Evolutionary conservation across 2,888 invertebrate species (phyloP), one percentile per base, ranked within the genome.

Genomic region (Nomada ruficornis): DNA sequence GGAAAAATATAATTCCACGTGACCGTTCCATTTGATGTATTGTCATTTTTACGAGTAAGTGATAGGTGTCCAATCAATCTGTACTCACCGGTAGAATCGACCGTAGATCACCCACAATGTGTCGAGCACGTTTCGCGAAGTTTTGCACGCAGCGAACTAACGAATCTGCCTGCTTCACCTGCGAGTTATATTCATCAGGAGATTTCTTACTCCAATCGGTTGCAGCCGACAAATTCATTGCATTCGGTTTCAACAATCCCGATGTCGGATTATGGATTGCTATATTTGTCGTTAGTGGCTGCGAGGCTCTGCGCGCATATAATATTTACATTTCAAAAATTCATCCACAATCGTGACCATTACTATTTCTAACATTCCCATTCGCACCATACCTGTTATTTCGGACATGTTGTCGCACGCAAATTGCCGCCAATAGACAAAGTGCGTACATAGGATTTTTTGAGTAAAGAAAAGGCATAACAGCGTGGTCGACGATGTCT

Each of bases 401-500:
- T 20, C 77, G 70, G 0, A 83, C 75, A 57, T 80, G 83, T 2
- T 83, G 83, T n/a, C 84, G 77, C 64, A 84, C 79, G 73, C 80
- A 80, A 42, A 84, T 23, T 64, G 83, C 84, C 23, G 84, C 77
- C 11, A 84, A 11, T 7, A 84, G 73, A 80, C 84, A 84, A 23
- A 84, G 77, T 10, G 83, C 84, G 62, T 84, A 83, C 77, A 84
- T 84, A 0, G 83, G 83, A 50, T 83, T 80, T 18, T 47, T 63
- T 18, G 63, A 3, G n/a, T 55, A 63, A 2, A 42, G 42, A 23
- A 68, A 18, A 15, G 77, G 23, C 84, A 84, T 84, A 71, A 68
- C 77, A 72, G 47, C 20, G 15, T 13, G 2, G 36, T 52, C 2
- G 13, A 36, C 2, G 15, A 10, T 13, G 18, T 1, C 2, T 13